Evolutionary conservation across 2,113 vertebrate species (phyloP), one percentile per base, ranked within the genome.

Genomic region (Oryzias curvinotus): DNA sequence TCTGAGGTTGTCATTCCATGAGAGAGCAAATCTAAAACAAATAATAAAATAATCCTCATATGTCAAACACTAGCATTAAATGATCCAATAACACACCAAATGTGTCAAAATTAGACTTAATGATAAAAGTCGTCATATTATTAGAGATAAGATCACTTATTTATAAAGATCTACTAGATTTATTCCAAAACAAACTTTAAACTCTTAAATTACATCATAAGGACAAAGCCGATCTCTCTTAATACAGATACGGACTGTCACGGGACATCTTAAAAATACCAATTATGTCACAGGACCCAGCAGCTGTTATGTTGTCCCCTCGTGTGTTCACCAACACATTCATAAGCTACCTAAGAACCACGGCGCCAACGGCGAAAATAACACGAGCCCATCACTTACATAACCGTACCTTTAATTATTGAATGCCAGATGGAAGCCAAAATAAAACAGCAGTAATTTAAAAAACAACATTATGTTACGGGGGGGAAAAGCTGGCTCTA

Each of bases 1-100:
- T 84, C 59, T 89, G 91, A 90, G 63, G 89, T 87, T 75, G 80
- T 91, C 89, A 92, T 92, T 80, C 73, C 86, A 86, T 72, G 66
- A 45, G 55, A 56, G 25, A 63, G 47, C 26, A 44, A 13, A 36
- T 68, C 48, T 65, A 41, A 30, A 52, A 14, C 63, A 43, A 75
- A 14, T 16, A 44, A 2, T 13, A n/a, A 52, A 19, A 23, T 25
- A 5, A 17, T 52, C 21, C 17, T 14, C 6, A 36, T 5, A 49
- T 1, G n/a, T 7, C 0, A 5, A n/a, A 56, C 36, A 46, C 28
- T 7, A 18, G 16, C 4, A 36, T n/a, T 26, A 10, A 41, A 18
- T 55, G 10, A 16, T 18, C 7, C 4, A 36, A 54, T 4, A 19
- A 14, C 12, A 17, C 8, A 48, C 3, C 19, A 1, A 50, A 26